Base-by-base conservation (phyloP, 2,113 vertebrate genomes). In the Porphyrio hochstetteri region DNA sequence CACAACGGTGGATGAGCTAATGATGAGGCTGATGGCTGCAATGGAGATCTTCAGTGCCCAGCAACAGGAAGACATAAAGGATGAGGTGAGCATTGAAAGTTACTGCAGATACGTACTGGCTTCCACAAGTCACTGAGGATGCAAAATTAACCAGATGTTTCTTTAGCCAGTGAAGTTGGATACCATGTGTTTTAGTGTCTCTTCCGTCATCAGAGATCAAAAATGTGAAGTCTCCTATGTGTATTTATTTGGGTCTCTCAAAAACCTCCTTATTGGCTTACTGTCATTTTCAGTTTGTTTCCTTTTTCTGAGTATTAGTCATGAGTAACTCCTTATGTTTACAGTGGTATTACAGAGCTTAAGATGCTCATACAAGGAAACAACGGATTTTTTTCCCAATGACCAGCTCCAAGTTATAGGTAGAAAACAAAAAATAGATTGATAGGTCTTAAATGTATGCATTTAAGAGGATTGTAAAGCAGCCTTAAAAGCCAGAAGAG, bases 11-110 rank as follows among this genome's bases (percentile, higher is more conserved):
- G 99, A 99, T 93, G 99, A 99, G 97, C 98, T 99, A 95, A 99
- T 99, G 99, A 99, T 99, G 99, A 99, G 99, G 97, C 98, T 99
- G 97, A 99, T 99, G 98, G 99, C 99, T 91, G 99, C 99, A 8
- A 98, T 99, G 99, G 99, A 99, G 97, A 99, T 99, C 98, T 99
- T 99, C 97, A 98, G 98, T 93, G 99, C 99, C 95, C 99, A 99
- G 94, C 99, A 99, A 92, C 99, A 99, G 95, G 99, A 99, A 96
- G 99, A 99, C 97, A 99, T 99, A 97, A 99, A 99, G 96, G 99
- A 99, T 96, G 99, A 99, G 99, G 99, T 99, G 97, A 97, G 98
- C 8, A 3, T 19, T 76, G 84, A 72, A 97, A 72, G 84, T 82
- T 92, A 85, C 72, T 90, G 52, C 87, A 92, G 90, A 60, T 38